A percentile compares a stretch with the other conserved stretches of the same genome.
Evolutionary conservation across 2,797 vertebrate species (phyloP).

Genomic region (Cygnus olor): DNA sequence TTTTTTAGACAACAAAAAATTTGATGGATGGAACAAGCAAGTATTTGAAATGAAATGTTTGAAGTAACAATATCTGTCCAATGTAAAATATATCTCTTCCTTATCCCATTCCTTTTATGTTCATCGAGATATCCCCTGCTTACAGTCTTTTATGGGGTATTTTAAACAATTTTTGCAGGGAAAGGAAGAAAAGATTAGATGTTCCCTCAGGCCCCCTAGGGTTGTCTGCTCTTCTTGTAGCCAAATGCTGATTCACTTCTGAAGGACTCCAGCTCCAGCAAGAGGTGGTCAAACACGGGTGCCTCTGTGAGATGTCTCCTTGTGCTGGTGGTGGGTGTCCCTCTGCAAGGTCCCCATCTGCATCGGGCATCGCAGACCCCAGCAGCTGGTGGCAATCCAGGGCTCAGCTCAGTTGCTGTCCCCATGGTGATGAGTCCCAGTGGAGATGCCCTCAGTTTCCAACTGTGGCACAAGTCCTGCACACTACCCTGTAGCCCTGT

Average conservation of each 20-base stretch:
- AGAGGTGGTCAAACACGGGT: not conserved
- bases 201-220: not conserved
- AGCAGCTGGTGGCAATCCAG: accelerated
- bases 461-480: not conserved
- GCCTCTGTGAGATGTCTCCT: not conserved
- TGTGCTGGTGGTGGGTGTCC: not conserved
- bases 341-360: not conserved
- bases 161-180: not conserved
- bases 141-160: not conserved
- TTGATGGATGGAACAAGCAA: not conserved
- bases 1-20: not conserved
- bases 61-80: not conserved
- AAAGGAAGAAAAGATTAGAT: not conserved
- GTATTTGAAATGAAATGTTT: not conserved
- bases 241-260: not conserved
- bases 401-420: no score
- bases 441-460: not conserved
- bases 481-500: accelerated
- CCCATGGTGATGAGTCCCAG: not conserved
- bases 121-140: not conserved
- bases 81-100: not conserved
- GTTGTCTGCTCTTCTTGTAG: not conserved
- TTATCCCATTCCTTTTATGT: not conserved
- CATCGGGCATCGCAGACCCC: accelerated
- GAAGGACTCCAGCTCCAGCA: not conserved